phyloP scores from a whole-genome alignment of 1,140 invertebrate species.

The Bombus impatiens region DNA sequence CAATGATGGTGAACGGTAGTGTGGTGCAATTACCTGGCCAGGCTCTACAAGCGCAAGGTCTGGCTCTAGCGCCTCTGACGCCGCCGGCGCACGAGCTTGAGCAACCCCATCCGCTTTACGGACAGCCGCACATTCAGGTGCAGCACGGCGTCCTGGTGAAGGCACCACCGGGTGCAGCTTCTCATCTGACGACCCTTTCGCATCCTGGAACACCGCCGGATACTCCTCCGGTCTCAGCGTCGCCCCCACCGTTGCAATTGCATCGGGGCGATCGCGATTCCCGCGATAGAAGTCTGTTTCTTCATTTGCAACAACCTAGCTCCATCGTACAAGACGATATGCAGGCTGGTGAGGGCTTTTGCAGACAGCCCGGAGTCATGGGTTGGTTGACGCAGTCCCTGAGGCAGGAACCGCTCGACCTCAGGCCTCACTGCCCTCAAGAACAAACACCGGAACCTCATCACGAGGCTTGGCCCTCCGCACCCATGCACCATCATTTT shows the following conservation, averaged over 20 bases:
- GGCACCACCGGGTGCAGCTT: constrained; percentile 72
- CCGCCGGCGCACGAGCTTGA: constrained; percentile 84
- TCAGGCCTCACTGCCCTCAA: constrained; percentile 87
- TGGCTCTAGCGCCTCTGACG: constrained; percentile 83
- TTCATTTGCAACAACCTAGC: constrained; percentile 74
- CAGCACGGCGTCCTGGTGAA: constrained; percentile 77
- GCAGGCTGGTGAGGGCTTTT: constrained; percentile 61
- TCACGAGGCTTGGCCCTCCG: constrained; percentile 75
- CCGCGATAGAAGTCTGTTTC: constrained; percentile 71
- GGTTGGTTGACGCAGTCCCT: constrained; percentile 88
- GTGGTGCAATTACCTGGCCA: constrained; percentile 73
- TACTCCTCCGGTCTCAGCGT: constrained; percentile 87
- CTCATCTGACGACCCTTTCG: constrained; percentile 78
- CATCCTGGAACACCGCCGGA: constrained; percentile 90
- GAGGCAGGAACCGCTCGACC: constrained; percentile 90
- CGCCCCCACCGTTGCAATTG: constrained; percentile 83
- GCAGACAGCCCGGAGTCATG: constrained; percentile 80
- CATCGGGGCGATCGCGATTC: constrained; percentile 72
- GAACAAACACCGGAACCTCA: constrained; percentile 74
- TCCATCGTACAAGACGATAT: constrained; percentile 75
- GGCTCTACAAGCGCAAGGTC: constrained; percentile 62
- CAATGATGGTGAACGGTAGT: constrained; percentile 78
- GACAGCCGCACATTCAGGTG: constrained; percentile 78
- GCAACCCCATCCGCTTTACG: constrained; percentile 81
- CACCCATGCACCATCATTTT: constrained; percentile 79